Evolutionary conservation across 2,888 invertebrate genomes (phyloP), one percentile per base, ranked within the genome.

Genomic region (Rhaphigaster nebulosa): DNA sequence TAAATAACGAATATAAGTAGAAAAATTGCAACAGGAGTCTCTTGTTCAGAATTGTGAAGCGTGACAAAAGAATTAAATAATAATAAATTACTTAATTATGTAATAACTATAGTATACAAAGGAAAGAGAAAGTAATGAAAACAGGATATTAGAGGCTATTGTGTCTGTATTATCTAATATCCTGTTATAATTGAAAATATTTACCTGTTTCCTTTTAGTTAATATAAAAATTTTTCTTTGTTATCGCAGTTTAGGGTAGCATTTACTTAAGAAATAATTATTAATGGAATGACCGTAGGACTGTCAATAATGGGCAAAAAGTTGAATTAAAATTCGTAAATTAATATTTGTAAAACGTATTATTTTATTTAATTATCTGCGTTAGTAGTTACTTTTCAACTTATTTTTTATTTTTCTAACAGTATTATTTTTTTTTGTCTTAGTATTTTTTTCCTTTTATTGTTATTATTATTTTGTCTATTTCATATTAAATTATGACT

Each of bases 51-150:
- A 34, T 76, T 12, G 38, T 6, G 20, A 76, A 76, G 29, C 70
- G 70, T 38, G 70, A 76, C 34, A 26, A 76, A 38, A 38, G 18
- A 76, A 76, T 76, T 20, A 38, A 76, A 70, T 70, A 34, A 34
- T 18, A 5, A 70, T 70, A 29, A 34, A 34, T 76, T 34, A 29
- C 29, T 29, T 60, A 38, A 76, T 76, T 38, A 76, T 13, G 34
- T 76, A 76, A 76, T 38, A 38, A 76, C 20, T 10, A 38, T 76
- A 23, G 0, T 5, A 34, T 38, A 76, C 70, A 76, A 38, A 76
- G 70, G 70, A 76, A 76, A 38, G 70, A 38, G 70, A 76, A 76
- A 76, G 70, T 76, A 23, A 34, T 6, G 70, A 76, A 76, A 76
- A 76, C 70, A 76, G 70, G 70, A 76, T 20, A 20, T 76, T 76